Evolutionary conservation across 2,797 vertebrate genomes (phyloP).

Genomic region (Coracias cyanogaster): DNA sequence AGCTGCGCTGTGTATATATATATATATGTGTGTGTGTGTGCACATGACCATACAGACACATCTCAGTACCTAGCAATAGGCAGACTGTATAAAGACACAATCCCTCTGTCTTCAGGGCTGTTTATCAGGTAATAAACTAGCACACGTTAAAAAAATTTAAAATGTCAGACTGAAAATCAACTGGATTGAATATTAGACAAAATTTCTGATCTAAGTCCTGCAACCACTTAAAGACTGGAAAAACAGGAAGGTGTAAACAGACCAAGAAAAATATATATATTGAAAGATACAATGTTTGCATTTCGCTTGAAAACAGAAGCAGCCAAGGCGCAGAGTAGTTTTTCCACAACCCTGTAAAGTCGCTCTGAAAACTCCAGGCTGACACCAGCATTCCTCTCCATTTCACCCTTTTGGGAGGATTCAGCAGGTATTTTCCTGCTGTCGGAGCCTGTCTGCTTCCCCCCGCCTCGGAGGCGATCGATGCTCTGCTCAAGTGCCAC

Average conservation of each 20-base stretch:
- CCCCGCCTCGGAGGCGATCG: neutral
- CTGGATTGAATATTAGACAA: neutral
- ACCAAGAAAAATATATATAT: neutral
- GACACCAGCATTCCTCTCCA: neutral
- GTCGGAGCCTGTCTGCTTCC: neutral
- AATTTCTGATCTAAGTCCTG: neutral
- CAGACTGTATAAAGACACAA: neutral
- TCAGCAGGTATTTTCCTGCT: neutral
- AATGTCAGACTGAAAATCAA: neutral
- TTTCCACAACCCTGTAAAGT: neutral
- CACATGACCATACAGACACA: accelerated
- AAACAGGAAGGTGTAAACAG: neutral
- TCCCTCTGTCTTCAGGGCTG: neutral
- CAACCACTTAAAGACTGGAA: neutral
- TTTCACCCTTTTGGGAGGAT: neutral
- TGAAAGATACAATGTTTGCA: neutral
- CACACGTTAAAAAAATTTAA: neutral
- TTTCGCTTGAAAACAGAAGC: neutral
- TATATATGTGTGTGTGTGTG: neutral
- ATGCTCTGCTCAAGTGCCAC: neutral
- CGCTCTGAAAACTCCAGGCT: neutral
- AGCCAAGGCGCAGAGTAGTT: neutral
- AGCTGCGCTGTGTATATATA: neutral
- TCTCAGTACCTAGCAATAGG: neutral
- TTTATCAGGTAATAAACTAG: neutral